Evolutionary conservation across 2,888 invertebrate species (phyloP).

Genomic region (Zhengitettix transpicula): DNA sequence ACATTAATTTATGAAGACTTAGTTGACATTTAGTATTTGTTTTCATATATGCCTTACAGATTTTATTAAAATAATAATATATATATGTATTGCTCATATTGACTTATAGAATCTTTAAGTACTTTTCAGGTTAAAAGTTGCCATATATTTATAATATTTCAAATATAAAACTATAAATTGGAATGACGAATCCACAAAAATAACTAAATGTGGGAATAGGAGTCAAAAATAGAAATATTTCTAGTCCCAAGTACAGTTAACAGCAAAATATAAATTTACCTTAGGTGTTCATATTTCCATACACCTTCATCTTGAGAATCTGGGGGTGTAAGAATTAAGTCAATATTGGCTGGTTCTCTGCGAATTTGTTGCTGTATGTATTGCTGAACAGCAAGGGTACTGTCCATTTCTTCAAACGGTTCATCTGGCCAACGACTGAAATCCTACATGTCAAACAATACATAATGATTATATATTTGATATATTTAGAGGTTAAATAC

Average conservation of each 20-base stretch:
- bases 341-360: constrained; percentile 82
- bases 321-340: constrained; percentile 87
- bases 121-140: neutral
- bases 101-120: too few relatives aligned
- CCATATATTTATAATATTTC: neutral
- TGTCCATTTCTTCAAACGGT: constrained; percentile 98
- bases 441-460: constrained; percentile 40
- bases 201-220: neutral
- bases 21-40: too few relatives aligned
- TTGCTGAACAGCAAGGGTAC: constrained; percentile 94
- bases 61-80: too few relatives aligned
- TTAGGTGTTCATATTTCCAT: constrained; percentile 98
- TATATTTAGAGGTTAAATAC: too few relatives aligned
- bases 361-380: constrained; percentile 96
- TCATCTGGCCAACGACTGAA: constrained; percentile 98
- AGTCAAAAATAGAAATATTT: too few relatives aligned
- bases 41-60: too few relatives aligned
- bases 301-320: constrained; percentile 97
- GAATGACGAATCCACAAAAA: neutral
- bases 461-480: too few relatives aligned
- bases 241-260: too few relatives aligned
- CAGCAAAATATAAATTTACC: constrained; percentile 31
- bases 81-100: too few relatives aligned
- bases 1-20: too few relatives aligned
- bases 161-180: neutral